phyloP scores from a whole-genome alignment of 2,113 vertebrate species.

The Tursiops truncatus region DNA sequence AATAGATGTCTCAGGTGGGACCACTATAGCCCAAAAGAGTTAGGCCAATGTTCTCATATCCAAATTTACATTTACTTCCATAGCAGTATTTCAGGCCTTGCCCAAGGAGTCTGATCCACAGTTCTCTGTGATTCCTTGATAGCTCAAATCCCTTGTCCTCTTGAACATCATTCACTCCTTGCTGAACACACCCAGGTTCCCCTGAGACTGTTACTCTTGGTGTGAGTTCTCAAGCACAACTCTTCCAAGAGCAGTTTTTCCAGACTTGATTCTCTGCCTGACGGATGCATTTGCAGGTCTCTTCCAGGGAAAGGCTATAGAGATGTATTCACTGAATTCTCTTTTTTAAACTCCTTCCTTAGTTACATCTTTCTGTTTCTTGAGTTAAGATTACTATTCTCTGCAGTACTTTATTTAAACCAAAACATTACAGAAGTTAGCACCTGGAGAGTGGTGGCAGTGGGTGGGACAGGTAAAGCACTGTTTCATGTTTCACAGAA shows the following conservation, averaged over 20 bases:
- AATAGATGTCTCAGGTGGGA: not conserved
- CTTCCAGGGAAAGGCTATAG: not conserved
- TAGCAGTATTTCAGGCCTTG: not conserved
- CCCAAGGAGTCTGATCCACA: not conserved
- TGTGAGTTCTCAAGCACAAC: not conserved
- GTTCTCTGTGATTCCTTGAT: not conserved
- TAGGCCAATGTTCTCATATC: not conserved
- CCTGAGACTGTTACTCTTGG: not conserved
- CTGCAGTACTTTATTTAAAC: not conserved
- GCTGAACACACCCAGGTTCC: not conserved
- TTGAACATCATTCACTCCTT: conserved; percentile 30
- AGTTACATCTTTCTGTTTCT: not conserved
- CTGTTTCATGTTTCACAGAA: not conserved
- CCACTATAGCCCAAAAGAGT: not conserved
- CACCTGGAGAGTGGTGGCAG: not conserved
- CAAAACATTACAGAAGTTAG: not conserved
- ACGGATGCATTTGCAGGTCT: not conserved
- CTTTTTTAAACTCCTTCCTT: not conserved
- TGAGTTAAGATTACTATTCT: not conserved
- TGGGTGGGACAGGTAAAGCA: not conserved
- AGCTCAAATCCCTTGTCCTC: conserved; percentile 3
- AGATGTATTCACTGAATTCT: not conserved
- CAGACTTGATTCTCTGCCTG: not conserved
- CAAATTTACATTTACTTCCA: conserved; percentile 6
- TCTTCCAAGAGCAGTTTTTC: not conserved